Conservation (phyloP, 2,888 invertebrate species). For the Tromatobia lineatoria region DNA sequence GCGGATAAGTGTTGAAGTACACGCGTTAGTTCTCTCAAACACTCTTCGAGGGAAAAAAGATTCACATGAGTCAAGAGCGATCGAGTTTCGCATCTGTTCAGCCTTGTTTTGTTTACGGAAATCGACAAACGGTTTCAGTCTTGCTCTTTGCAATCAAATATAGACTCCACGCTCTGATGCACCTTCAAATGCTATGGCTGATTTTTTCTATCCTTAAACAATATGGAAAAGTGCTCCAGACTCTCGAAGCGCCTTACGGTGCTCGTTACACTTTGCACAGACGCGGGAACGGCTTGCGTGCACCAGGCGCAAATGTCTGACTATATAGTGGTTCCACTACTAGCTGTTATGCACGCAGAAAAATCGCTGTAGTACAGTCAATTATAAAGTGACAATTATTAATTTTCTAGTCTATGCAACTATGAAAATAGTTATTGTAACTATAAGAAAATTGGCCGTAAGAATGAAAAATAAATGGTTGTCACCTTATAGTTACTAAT, state of each 20-base stretch:
- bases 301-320: conserved; percentile 49
- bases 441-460: too few relatives aligned
- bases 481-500: too few relatives aligned
- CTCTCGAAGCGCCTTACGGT: not conserved
- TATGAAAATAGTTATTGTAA: too few relatives aligned
- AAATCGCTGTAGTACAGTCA: too few relatives aligned
- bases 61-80: conserved; percentile 65
- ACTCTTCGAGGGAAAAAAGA: conserved; percentile 54
- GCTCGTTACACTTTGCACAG: conserved; percentile 6
- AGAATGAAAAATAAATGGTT: too few relatives aligned
- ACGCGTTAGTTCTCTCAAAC: conserved; percentile 19
- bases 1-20: conserved; percentile 51
- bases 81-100: conserved; percentile 64
- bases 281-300: conserved; percentile 27
- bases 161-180: not conserved
- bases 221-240: conserved; percentile 1
- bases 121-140: conserved; percentile 46
- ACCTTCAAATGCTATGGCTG: not conserved
- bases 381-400: too few relatives aligned
- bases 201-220: not conserved
- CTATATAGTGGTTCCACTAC: conserved; percentile 4
- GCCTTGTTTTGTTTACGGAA: conserved; percentile 58
- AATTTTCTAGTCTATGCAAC: too few relatives aligned
- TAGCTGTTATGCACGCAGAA: not conserved
- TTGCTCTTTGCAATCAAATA: not conserved